Evolutionary conservation across 1,140 invertebrate genomes (phyloP).

Genomic region (Leptopilina boulardi): DNA sequence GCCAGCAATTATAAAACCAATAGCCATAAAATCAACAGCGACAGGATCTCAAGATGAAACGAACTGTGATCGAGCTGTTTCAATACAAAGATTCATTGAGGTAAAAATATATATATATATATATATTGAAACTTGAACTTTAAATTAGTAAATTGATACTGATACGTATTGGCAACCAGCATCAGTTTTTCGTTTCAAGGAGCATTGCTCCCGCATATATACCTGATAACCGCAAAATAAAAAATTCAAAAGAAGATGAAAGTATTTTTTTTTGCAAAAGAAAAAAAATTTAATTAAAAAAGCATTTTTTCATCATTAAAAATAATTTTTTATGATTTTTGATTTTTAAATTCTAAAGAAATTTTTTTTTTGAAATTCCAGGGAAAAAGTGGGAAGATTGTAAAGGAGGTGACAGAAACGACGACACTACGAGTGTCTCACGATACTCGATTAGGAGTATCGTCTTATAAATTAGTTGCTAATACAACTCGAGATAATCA

Average conservation of each 20-base stretch:
- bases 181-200: conserved; percentile 16
- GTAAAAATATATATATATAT: background rate
- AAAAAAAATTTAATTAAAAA: no score
- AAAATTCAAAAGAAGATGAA: background rate
- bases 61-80: conserved; percentile 12
- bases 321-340: no score
- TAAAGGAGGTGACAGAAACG: conserved; percentile 78
- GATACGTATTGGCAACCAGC: background rate
- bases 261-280: background rate
- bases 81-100: conserved; percentile 28
- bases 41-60: conserved; percentile 15
- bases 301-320: no score
- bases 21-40: conserved; percentile 20
- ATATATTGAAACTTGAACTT: conserved; percentile 2
- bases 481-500: conserved; percentile 73
- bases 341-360: conserved; percentile 35
- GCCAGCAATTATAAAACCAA: conserved; percentile 26
- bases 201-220: background rate
- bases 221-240: background rate
- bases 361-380: conserved; percentile 46
- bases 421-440: conserved; percentile 78
- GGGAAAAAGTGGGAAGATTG: conserved; percentile 72
- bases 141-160: conserved; percentile 4
- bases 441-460: conserved; percentile 74
- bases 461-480: conserved; percentile 76